Evolutionary conservation across 2,797 vertebrate species (phyloP).

Genomic region (Capromys pilorides): DNA sequence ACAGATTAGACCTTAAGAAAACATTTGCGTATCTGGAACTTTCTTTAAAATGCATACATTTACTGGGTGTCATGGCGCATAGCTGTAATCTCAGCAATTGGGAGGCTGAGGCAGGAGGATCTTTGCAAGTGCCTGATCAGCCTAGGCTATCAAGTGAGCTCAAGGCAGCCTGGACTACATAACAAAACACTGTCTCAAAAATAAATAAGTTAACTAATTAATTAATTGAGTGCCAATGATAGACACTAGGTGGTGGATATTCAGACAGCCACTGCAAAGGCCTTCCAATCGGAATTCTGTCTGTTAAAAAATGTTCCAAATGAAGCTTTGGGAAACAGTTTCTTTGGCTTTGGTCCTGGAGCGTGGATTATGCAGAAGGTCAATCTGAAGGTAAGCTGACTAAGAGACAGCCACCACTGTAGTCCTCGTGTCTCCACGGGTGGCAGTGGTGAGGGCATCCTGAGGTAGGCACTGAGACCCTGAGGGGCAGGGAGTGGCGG

Average conservation of each 20-base stretch:
- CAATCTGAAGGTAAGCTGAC: background rate
- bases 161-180: background rate
- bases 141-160: background rate
- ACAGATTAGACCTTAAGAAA: background rate
- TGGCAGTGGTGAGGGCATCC: background rate
- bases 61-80: background rate
- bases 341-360: background rate
- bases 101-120: background rate
- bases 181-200: too few species aligned
- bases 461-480: background rate
- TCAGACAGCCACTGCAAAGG: background rate
- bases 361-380: background rate
- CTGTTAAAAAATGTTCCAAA: slow-evolving; percentile 3
- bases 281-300: slow-evolving; percentile 4
- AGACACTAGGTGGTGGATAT: background rate
- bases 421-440: background rate
- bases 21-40: background rate
- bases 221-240: background rate
- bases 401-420: background rate
- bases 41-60: slow-evolving; percentile 5
- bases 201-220: too few species aligned
- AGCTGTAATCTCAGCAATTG: background rate
- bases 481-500: background rate
- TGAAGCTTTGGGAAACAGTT: background rate
- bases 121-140: background rate